phyloP scores from a whole-genome alignment of 2,888 invertebrate genomes.

The Drosophila paramelanica region DNA sequence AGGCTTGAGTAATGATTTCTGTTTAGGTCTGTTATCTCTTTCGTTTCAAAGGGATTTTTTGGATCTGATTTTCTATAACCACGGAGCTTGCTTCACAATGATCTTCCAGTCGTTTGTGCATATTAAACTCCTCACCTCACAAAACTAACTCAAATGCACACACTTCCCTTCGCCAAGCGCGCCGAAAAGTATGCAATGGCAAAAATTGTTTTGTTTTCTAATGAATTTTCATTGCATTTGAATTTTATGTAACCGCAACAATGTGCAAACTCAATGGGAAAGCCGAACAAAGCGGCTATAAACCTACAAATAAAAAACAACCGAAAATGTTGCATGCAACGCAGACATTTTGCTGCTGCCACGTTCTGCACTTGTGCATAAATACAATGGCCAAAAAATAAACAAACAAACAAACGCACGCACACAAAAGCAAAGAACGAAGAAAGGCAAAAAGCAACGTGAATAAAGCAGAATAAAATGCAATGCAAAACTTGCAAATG shows the following conservation, averaged over 20 bases:
- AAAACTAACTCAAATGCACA: too few species aligned
- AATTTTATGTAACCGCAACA: slow-evolving; percentile 48
- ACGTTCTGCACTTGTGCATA: slow-evolving; percentile 77
- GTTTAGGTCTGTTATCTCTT: too few species aligned
- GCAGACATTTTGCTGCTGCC: slow-evolving; percentile 62
- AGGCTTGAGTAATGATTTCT: too few species aligned
- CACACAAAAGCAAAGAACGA: neutral
- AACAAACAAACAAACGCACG: slow-evolving; percentile 8
- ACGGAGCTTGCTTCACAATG: neutral
- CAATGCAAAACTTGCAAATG: slow-evolving; percentile 58
- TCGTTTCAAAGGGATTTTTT: neutral
- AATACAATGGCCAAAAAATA: slow-evolving; percentile 57
- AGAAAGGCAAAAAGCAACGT: slow-evolving; percentile 29
- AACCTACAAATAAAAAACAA: slow-evolving; percentile 9
- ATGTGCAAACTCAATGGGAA: slow-evolving; percentile 41
- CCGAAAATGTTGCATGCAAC: slow-evolving; percentile 54
- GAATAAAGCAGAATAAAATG: slow-evolving; percentile 67
- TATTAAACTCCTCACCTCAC: too few species aligned
- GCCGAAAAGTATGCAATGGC: slow-evolving; percentile 22
- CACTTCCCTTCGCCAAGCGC: too few species aligned
- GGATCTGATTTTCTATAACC: neutral
- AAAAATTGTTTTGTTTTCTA: slow-evolving; percentile 40
- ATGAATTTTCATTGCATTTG: slow-evolving; percentile 56
- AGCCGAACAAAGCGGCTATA: slow-evolving; percentile 38
- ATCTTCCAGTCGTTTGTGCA: neutral